Conservation (phyloP, 2,797 vertebrate genomes). For the Hafferia zeledoni region DNA sequence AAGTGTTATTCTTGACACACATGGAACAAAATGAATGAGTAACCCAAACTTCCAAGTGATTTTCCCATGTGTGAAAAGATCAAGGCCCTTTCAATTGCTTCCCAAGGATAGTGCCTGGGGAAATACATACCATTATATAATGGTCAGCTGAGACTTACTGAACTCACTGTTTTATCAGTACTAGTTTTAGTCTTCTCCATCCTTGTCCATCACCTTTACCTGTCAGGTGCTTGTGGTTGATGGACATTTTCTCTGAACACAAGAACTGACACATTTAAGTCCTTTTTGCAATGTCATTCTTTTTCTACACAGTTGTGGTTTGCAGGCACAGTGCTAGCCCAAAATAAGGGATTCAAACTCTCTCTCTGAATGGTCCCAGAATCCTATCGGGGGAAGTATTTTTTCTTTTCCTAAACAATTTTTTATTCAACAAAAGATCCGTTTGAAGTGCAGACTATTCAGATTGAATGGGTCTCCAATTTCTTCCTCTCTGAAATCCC, state of each 20-base stretch:
- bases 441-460: background rate
- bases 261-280: background rate
- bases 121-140: background rate
- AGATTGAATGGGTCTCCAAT: background rate
- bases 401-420: background rate
- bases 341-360: background rate
- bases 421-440: background rate
- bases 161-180: background rate
- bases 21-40: background rate
- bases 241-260: background rate
- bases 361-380: background rate
- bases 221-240: background rate
- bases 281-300: background rate
- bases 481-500: background rate
- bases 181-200: background rate
- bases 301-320: background rate
- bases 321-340: background rate
- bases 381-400: background rate
- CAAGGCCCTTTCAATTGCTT: background rate
- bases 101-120: background rate
- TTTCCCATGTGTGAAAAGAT: background rate
- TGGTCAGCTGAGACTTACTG: background rate
- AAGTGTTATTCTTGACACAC: background rate
- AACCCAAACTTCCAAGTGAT: background rate
- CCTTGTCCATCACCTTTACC: background rate